Evolutionary conservation across 2,888 invertebrate species (phyloP), one percentile per base, ranked within the genome.

Genomic region (Parnassius mnemosyne): DNA sequence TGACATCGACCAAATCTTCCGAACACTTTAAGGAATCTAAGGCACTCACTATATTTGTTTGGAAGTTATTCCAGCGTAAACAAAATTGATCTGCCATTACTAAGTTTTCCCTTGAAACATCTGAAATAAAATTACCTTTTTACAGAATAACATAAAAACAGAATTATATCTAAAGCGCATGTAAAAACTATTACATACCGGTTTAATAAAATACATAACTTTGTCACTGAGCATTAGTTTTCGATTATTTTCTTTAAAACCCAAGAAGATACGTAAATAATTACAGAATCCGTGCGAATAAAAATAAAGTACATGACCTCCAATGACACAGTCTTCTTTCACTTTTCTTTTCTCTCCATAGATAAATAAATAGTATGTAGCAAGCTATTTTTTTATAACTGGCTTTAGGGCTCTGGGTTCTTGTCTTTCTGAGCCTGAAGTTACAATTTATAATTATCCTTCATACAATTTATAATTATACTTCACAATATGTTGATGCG

Each of bases 51-150:
- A 95, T 94, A 74, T 94, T 95, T 64, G 92, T 92, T 83, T 94
- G 94, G 87, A 94, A 95, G 81, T 94, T 94, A 82, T 94, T 95
- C 95, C 95, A 95, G 87, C 94, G 94, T 81, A 95, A 92, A 87
- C 95, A 95, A 81, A 94, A 95, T 81, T 95, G 94, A 85, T 95
- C 94, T 77, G 92, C 90, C 92, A 92, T 92, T 73, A 83, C 84
- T 86, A 85, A 71, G 79, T 76, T 71, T 75, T 74, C 75, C 77
- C 70, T 69, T 66, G 66, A 67, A 75, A 79, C 65, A 74, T 71
- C 76, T 75, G 73, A 74, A 78, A 73, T 65, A 71, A 69, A 70
- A 68, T 67, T 66, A 68, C 55, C 67, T 65, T 71, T 65, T 56
- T 58, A 43, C 56, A 60, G 42, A 10, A 50, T 34, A 34, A 7